A percentile compares a stretch with the other conserved stretches of the same genome.
Conservation (phyloP, 2,797 vertebrate species). For the Ctenopoma kingsleyae region DNA sequence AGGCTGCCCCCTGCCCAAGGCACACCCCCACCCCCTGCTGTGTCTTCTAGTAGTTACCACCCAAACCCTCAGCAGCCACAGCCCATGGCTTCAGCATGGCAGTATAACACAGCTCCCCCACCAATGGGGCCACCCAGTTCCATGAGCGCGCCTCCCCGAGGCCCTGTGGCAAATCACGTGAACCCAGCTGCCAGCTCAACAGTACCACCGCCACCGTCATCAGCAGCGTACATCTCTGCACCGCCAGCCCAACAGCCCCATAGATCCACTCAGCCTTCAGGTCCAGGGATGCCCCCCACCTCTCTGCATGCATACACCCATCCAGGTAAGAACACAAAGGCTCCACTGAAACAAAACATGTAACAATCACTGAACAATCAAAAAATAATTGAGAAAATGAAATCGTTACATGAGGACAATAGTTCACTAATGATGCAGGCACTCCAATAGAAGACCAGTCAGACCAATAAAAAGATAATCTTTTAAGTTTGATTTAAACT, state of each 20-base stretch:
- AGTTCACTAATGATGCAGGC: neutral
- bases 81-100: conserved; percentile 85
- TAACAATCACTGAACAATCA: neutral
- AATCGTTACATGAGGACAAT: too few relatives aligned
- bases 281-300: conserved; percentile 78
- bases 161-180: conserved; percentile 82
- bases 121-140: conserved; percentile 66
- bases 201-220: conserved; percentile 66
- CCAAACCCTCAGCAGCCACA: conserved; percentile 73
- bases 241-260: conserved; percentile 79
- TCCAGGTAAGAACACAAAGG: conserved; percentile 84
- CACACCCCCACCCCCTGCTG: conserved; percentile 81
- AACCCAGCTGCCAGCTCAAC: conserved; percentile 64
- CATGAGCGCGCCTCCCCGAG: conserved; percentile 63
- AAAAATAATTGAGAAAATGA: too few relatives aligned
- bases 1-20: conserved; percentile 81
- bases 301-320: conserved; percentile 87
- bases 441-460: too few relatives aligned
- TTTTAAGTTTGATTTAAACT: conserved; percentile 7
- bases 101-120: conserved; percentile 79
- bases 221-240: conserved; percentile 76
- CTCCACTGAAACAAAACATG: neutral
- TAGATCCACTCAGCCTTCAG: conserved; percentile 64
- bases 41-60: conserved; percentile 83
- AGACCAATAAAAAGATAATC: conserved; percentile 38